Conservation (phyloP, 2,797 vertebrate species). For the Cossypha heuglini region DNA sequence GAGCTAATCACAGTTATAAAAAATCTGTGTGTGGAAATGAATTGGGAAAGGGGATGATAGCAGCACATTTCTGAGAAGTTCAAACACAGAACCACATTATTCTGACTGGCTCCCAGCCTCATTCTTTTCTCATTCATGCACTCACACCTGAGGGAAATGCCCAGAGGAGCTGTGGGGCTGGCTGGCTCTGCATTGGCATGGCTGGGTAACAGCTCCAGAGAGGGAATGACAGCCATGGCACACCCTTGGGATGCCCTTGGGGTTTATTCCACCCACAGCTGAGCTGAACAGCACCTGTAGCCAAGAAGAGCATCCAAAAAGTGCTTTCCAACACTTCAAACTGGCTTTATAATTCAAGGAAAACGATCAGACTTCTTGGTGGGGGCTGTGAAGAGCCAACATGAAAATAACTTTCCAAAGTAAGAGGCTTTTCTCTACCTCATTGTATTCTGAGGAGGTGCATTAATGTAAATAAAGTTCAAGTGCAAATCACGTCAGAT, state of each 20-base stretch:
- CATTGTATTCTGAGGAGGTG: not conserved
- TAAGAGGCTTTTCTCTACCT: not conserved
- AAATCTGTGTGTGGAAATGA: not conserved
- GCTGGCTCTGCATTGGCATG: not conserved
- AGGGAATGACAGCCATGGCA: not conserved
- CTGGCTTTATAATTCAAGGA: not conserved
- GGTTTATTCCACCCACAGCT: not conserved
- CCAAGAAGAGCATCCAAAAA: not conserved
- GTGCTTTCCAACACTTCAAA: not conserved
- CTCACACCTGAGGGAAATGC: not conserved
- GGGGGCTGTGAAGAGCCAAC: not conserved
- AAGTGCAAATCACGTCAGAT: not conserved
- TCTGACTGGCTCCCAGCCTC: not conserved
- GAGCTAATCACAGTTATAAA: conserved; percentile 54
- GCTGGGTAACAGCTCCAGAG: not conserved
- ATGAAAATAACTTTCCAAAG: not conserved
- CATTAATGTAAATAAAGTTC: not conserved
- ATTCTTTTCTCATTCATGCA: not conserved
- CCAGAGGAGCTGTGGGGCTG: not conserved
- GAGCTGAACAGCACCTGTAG: not conserved
- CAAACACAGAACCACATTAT: not conserved
- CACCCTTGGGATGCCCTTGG: not conserved
- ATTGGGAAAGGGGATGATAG: not conserved
- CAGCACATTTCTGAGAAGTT: not conserved
- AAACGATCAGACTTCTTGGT: not conserved